A percentile compares a stretch with the other conserved stretches of the same genome.
phyloP scores from a whole-genome alignment of 2,888 invertebrate species.

The Meiosimyza decipiens region DNA sequence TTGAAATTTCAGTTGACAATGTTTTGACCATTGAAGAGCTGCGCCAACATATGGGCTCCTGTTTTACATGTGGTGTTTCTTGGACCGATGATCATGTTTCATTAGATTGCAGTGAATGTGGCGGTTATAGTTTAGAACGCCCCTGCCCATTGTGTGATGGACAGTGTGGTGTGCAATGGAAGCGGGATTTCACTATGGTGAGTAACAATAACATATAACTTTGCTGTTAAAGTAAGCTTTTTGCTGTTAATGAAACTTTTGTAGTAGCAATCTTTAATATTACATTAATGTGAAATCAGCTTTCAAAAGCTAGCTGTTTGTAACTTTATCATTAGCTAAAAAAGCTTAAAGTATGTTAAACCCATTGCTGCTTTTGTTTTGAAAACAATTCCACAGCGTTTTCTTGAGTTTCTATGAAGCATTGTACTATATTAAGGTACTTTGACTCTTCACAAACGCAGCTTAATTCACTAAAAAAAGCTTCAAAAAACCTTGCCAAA shows the following conservation, averaged over 20 bases:
- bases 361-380: too few species aligned
- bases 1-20: constrained; percentile 67
- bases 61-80: constrained; percentile 83
- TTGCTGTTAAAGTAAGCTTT: too few species aligned
- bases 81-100: constrained; percentile 84
- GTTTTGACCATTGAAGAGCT: constrained; percentile 78
- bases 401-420: too few species aligned
- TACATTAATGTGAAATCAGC: too few species aligned
- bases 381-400: too few species aligned
- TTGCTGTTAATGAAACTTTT: neutral
- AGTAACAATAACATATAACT: constrained; percentile 52
- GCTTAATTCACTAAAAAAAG: too few species aligned
- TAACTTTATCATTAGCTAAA: neutral
- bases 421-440: too few species aligned
- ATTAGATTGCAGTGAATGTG: constrained; percentile 82
- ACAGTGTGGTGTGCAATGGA: constrained; percentile 78
- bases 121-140: constrained; percentile 79
- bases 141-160: constrained; percentile 83
- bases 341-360: neutral
- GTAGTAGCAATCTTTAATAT: neutral
- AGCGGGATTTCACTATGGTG: constrained; percentile 82
- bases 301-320: neutral
- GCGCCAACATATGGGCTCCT: constrained; percentile 77
- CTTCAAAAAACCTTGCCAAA: neutral
- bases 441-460: too few species aligned